Percentiles rank a stretch among this genome's conserved stretches.
Evolutionary conservation across 2,888 invertebrate genomes (phyloP).

Genomic region (Drosophila subsilvestris): DNA sequence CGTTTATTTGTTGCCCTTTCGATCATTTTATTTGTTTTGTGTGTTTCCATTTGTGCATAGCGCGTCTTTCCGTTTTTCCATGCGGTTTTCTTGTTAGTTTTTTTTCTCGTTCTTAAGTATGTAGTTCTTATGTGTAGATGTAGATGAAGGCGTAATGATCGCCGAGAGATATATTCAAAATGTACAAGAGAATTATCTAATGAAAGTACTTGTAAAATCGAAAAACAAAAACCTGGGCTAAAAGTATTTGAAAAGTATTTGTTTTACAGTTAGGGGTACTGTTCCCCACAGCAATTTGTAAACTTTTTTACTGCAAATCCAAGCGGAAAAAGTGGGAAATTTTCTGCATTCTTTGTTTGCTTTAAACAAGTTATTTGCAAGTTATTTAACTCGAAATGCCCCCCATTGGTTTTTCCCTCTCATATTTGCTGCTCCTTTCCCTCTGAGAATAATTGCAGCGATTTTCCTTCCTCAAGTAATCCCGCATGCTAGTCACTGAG

Average conservation of each 20-base stretch:
- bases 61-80: slow-evolving; percentile 41
- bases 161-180: slow-evolving; percentile 60
- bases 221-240: slow-evolving; percentile 31
- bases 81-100: slow-evolving; percentile 15
- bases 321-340: slow-evolving; percentile 12
- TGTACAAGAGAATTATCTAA: slow-evolving; percentile 69
- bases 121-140: slow-evolving; percentile 32
- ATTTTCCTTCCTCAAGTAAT: slow-evolving; percentile 19
- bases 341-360: slow-evolving; percentile 17
- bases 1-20: slow-evolving; percentile 54
- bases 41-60: slow-evolving; percentile 51
- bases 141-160: slow-evolving; percentile 56
- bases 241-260: slow-evolving; percentile 19
- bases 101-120: slow-evolving; percentile 31
- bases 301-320: slow-evolving; percentile 11
- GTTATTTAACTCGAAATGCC: slow-evolving; percentile 22
- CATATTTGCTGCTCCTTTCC: slow-evolving; percentile 1
- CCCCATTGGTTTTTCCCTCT: too few species aligned
- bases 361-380: slow-evolving; percentile 20
- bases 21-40: slow-evolving; percentile 28
- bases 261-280: slow-evolving; percentile 10
- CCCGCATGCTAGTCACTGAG: slow-evolving; percentile 14
- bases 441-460: slow-evolving; percentile 18
- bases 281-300: slow-evolving; percentile 26
- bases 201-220: slow-evolving; percentile 43